Percentiles rank a stretch among this genome's conserved stretches.
These are phyloP conservation scores for Actenoides lindsayi DNA, from an alignment of 2,113 vertebrate genomes.

Conservation along the genomic window DNA sequence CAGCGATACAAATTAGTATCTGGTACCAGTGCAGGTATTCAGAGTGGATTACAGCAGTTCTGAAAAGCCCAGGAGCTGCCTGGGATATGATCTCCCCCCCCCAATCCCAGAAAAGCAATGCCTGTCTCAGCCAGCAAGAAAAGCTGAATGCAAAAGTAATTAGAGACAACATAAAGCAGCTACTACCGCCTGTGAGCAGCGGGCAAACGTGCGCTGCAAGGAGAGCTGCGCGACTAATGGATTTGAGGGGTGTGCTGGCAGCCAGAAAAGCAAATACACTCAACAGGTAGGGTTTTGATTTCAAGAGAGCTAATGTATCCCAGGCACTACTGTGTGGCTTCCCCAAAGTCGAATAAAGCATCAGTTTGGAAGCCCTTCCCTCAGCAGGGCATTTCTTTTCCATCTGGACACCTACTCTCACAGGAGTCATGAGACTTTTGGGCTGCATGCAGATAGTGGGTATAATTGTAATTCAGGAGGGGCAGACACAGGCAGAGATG, in stretches of 20 bases:
- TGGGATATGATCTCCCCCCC: background rate
- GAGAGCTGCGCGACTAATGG: background rate
- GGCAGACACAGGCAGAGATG: background rate
- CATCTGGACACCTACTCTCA: background rate
- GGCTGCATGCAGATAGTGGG: background rate
- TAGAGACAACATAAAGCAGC: background rate
- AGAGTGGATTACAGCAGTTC: background rate
- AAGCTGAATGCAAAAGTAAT: slow-evolving; percentile 20
- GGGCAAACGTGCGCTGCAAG: background rate
- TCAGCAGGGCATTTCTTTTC: background rate
- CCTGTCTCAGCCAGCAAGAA: background rate
- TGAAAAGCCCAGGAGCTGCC: background rate
- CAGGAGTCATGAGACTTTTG: background rate
- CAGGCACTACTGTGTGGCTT: background rate
- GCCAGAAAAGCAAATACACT: background rate
- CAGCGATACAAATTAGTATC: background rate
- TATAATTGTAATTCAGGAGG: background rate
- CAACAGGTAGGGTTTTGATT: background rate
- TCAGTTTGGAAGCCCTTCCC: background rate
- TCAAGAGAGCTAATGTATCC: background rate
- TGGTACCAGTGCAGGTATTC: background rate
- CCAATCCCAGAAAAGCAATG: background rate
- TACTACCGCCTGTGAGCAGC: slow-evolving; percentile 12
- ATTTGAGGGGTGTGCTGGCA: slow-evolving; percentile 14
- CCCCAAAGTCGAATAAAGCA: background rate